Conservation (phyloP, 2,888 invertebrate species). For the Xanthia togata region DNA sequence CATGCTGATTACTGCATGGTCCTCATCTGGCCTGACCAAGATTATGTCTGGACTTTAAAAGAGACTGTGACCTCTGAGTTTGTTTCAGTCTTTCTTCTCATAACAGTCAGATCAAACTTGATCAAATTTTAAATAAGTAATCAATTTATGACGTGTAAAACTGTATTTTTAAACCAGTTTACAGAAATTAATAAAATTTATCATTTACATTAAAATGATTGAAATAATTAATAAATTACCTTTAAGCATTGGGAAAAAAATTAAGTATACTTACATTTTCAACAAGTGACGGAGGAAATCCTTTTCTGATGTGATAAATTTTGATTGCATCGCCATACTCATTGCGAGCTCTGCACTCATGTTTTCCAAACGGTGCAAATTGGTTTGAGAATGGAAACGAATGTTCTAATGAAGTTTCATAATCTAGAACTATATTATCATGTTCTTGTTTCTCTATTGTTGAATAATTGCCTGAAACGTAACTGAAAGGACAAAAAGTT, state of each 20-base stretch:
- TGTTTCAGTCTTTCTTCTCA: not conserved
- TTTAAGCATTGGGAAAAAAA: not conserved
- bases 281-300: slow-evolving; percentile 75
- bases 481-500: slow-evolving; percentile 36
- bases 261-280: slow-evolving; percentile 74
- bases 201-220: not conserved
- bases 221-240: too few relatives aligned
- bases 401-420: slow-evolving; percentile 59
- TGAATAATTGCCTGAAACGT: slow-evolving; percentile 62
- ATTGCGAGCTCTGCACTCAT: slow-evolving; percentile 79
- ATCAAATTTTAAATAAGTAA: not conserved
- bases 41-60: not conserved
- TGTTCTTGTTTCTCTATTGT: slow-evolving; percentile 68
- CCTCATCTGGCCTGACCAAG: not conserved
- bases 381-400: slow-evolving; percentile 69
- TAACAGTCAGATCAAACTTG: not conserved
- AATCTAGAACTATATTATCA: slow-evolving; percentile 63
- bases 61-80: not conserved
- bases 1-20: not conserved
- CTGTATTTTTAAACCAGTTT: too few relatives aligned
- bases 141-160: too few relatives aligned
- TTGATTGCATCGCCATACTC: slow-evolving; percentile 75
- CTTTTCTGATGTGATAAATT: slow-evolving; percentile 75
- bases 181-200: too few relatives aligned
- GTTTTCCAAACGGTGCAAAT: slow-evolving; percentile 77